Conservation (phyloP, 2,888 invertebrate species). For the Cactoblastis cactorum region DNA sequence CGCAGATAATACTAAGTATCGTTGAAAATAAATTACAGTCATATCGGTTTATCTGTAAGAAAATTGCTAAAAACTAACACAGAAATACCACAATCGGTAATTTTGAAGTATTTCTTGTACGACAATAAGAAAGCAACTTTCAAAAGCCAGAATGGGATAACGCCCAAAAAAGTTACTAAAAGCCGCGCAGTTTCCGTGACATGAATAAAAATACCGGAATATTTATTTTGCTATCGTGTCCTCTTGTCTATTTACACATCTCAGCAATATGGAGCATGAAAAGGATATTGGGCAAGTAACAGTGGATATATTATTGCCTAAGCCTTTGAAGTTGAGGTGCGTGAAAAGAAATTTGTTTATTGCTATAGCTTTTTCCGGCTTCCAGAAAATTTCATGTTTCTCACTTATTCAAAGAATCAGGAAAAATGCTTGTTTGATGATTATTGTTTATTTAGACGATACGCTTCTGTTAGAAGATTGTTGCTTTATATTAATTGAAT, state of each 20-base stretch:
- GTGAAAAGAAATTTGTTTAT: background rate
- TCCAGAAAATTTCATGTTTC: too few species aligned
- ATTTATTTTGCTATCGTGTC: slow-evolving; percentile 1
- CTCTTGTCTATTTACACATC: background rate
- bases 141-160: slow-evolving; percentile 1
- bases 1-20: too few species aligned
- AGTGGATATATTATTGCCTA: background rate
- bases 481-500: too few species aligned
- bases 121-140: background rate
- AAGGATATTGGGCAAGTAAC: background rate
- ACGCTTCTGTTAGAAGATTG: too few species aligned
- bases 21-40: too few species aligned
- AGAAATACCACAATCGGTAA: too few species aligned
- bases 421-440: too few species aligned
- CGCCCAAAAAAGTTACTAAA: slow-evolving; percentile 11
- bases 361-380: background rate
- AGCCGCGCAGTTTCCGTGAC: slow-evolving; percentile 3
- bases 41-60: too few species aligned
- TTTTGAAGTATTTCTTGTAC: background rate
- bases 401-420: too few species aligned
- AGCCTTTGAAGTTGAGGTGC: background rate
- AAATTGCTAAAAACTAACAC: too few species aligned
- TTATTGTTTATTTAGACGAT: too few species aligned
- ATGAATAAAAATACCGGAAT: slow-evolving; percentile 5
- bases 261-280: background rate